These are phyloP conservation scores for Flexamia atlantica DNA, from an alignment of 2,888 invertebrate genomes.

Conservation along the genomic window DNA sequence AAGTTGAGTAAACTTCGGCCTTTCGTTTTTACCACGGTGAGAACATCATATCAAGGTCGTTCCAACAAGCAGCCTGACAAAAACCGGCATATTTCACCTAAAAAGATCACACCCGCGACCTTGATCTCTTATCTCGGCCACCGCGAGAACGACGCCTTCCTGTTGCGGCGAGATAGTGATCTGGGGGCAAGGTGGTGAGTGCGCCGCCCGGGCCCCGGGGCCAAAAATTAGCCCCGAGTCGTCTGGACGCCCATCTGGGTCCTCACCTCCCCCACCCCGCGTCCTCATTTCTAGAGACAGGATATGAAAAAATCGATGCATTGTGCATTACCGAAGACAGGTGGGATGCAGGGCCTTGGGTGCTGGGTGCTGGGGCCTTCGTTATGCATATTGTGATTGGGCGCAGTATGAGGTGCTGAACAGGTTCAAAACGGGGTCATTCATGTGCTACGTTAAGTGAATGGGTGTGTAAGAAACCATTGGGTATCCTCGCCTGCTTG, in stretches of 20 bases:
- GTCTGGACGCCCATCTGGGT: constrained; percentile 24
- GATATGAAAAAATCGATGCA: constrained; percentile 41
- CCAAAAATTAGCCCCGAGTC: constrained; percentile 37
- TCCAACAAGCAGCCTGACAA: background rate
- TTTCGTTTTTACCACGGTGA: too few species aligned
- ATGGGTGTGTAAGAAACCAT: too few species aligned
- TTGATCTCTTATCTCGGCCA: constrained; percentile 12
- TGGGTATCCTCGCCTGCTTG: too few species aligned
- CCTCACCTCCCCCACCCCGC: background rate
- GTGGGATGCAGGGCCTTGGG: background rate
- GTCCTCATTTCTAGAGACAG: constrained; percentile 5
- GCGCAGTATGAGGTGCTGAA: too few species aligned
- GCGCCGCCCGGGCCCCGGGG: constrained; percentile 24
- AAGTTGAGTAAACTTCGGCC: too few species aligned
- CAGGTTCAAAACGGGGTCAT: too few species aligned
- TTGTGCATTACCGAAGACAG: constrained; percentile 35
- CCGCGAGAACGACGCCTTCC: constrained; percentile 32
- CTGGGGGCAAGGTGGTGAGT: constrained; percentile 52
- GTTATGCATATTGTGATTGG: too few species aligned
- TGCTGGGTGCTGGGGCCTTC: too few species aligned
- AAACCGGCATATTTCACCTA: background rate
- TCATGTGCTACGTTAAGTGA: too few species aligned
- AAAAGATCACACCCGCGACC: constrained; percentile 16
- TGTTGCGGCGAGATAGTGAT: constrained; percentile 32
- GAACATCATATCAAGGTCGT: too few species aligned